Conservation (phyloP, 2,797 vertebrate species). For the Mormyrus proboscirostris region DNA sequence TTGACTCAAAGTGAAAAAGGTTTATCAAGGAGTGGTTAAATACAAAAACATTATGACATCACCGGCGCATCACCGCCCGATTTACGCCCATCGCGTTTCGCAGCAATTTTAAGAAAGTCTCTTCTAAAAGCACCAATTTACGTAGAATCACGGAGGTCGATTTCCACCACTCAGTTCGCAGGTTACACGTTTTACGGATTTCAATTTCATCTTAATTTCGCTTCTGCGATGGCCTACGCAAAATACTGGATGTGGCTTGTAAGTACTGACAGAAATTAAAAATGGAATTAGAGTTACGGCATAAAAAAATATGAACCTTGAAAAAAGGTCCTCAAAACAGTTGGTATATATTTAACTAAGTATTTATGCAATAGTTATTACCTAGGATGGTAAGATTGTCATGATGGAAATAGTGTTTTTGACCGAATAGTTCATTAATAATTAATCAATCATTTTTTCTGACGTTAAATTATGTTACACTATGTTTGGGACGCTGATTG, state of each 20-base stretch:
- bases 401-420: not conserved
- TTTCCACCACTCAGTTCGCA: not conserved
- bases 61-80: not conserved
- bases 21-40: not conserved
- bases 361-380: not conserved
- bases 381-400: not conserved
- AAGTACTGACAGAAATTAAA: not conserved
- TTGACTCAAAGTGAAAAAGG: not conserved
- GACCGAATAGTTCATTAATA: not conserved
- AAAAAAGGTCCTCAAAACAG: not conserved
- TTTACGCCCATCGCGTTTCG: not conserved
- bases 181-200: not conserved
- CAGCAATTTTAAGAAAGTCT: not conserved
- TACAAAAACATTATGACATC: not conserved
- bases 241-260: constrained; percentile 12
- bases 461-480: not conserved
- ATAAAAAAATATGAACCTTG: not conserved
- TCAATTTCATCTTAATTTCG: not conserved
- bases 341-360: not conserved
- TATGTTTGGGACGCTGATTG: not conserved
- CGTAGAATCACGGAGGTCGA: not conserved
- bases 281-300: not conserved
- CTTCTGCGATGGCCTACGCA: constrained; percentile 5
- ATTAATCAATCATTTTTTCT: not conserved
- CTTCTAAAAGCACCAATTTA: too few relatives aligned